A percentile compares a stretch with the other conserved stretches of the same genome.
Conservation (phyloP, 2,797 vertebrate genomes). For the Neostethus bicornis region DNA sequence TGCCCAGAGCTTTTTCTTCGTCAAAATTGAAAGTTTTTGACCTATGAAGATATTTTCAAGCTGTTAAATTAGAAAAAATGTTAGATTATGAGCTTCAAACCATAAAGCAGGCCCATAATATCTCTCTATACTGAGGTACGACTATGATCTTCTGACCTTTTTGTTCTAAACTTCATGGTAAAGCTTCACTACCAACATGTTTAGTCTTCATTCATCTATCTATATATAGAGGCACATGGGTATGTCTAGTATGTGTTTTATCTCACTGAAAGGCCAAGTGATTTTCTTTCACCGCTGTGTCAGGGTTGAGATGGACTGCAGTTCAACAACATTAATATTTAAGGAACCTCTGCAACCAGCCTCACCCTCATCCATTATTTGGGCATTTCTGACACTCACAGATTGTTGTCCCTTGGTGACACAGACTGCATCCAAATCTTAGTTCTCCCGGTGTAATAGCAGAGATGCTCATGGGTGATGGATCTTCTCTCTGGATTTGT, state of each 20-base stretch:
- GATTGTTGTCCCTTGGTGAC: slow-evolving; percentile 64
- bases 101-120: slow-evolving; percentile 14
- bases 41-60: background rate
- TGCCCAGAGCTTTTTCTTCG: background rate
- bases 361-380: slow-evolving; percentile 74
- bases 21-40: background rate
- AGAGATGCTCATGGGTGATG: slow-evolving; percentile 25
- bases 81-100: slow-evolving; percentile 17
- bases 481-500: slow-evolving; percentile 17
- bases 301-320: slow-evolving; percentile 65
- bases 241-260: slow-evolving; percentile 60
- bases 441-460: slow-evolving; percentile 34
- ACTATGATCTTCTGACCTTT: background rate
- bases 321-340: slow-evolving; percentile 78
- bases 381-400: slow-evolving; percentile 57
- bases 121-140: slow-evolving; percentile 10
- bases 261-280: slow-evolving; percentile 63
- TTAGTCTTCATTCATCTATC: slow-evolving; percentile 52
- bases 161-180: slow-evolving; percentile 24
- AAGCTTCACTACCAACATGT: slow-evolving; percentile 49
- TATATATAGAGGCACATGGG: slow-evolving; percentile 42
- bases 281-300: slow-evolving; percentile 64
- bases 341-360: slow-evolving; percentile 57
- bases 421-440: slow-evolving; percentile 48
- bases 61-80: slow-evolving; percentile 5